Evolutionary conservation across 2,888 invertebrate genomes (phyloP).

Genomic region (Heliothis peltigera): DNA sequence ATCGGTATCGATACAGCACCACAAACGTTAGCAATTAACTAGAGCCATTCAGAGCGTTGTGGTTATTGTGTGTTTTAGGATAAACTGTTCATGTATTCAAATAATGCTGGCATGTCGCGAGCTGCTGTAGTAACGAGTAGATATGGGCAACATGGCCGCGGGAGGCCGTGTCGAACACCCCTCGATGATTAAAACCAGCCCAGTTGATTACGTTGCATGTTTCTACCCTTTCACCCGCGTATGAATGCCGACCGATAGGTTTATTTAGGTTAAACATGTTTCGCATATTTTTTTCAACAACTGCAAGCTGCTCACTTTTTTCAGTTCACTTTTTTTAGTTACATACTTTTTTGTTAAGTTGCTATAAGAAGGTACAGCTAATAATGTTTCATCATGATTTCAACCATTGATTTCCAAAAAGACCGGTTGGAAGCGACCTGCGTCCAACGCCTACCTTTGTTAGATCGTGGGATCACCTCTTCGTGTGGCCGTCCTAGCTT

Average conservation of each 20-base stretch:
- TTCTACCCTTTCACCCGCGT: conserved; percentile 71
- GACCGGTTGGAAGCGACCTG: too few relatives aligned
- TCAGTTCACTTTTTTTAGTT: too few relatives aligned
- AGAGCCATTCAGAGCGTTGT: conserved; percentile 28
- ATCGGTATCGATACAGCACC: conserved; percentile 9
- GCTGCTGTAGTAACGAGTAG: conserved; percentile 54
- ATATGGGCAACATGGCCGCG: conserved; percentile 48
- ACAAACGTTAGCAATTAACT: conserved; percentile 13
- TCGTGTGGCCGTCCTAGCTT: too few relatives aligned
- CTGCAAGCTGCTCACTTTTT: conserved; percentile 6
- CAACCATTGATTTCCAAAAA: too few relatives aligned
- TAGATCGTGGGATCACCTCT: too few relatives aligned
- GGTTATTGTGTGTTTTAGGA: conserved; percentile 55
- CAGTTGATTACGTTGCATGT: conserved; percentile 83
- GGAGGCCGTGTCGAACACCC: conserved; percentile 66
- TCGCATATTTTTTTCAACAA: conserved; percentile 48
- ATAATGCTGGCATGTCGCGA: conserved; percentile 57
- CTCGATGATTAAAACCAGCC: conserved; percentile 82
- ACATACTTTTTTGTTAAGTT: too few relatives aligned
- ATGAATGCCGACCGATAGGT: conserved; percentile 72
- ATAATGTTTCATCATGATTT: too few relatives aligned
- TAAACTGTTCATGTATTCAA: conserved; percentile 60
- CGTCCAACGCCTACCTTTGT: too few relatives aligned
- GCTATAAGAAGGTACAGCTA: too few relatives aligned
- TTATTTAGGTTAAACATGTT: conserved; percentile 66